Evolutionary conservation across 2,113 vertebrate genomes (phyloP), one percentile per base, ranked within the genome.

Genomic region (Ondatra zibethicus): DNA sequence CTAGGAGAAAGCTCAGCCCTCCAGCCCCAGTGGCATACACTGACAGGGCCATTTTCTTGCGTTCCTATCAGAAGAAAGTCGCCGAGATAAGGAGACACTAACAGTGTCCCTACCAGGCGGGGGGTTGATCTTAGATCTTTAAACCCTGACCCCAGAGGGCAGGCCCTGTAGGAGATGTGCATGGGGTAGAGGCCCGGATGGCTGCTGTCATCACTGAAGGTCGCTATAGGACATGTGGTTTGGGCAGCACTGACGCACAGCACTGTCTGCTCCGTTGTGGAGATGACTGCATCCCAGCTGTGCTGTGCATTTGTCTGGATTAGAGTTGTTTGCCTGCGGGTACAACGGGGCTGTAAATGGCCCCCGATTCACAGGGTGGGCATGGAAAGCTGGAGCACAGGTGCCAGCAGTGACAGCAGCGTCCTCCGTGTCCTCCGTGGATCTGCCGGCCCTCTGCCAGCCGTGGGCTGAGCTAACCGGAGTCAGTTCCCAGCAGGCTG

Each of bases 401-500:
- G 63, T 77, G 27, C 3, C 11, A 36, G 31, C 31, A 36, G 33
- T 1, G 31, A 36, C 7, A 10, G 39, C 11, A 33, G 16, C 61
- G 7, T 47, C 84, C 81, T 61, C 55, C 63, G 55, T 42, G 23
- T 42, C 33, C n/a, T 16, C 27, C n/a, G 8, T 23, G 1, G 13
- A 16, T 17, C 27, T 66, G 25, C 89, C 47, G 45, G 78, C 58
- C 63, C 13, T 7, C 31, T 36, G 66, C 72, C 7, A 16, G 39
- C 66, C 23, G 3, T 13, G 13, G 12, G 36, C 63, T 5, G 63
- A 31, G 89, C 39, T 21, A 61, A 47, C 25, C 33, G 39, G 2
- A 61, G 31, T 25, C 47, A 91, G 91, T 68, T 88, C 58, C 91
- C 39, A 68, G 92, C n/a, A 81, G 89, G 92, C 88, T 23, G 19